Evolutionary conservation across 2,797 vertebrate species (phyloP).

Genomic region (Girardinus metallicus): DNA sequence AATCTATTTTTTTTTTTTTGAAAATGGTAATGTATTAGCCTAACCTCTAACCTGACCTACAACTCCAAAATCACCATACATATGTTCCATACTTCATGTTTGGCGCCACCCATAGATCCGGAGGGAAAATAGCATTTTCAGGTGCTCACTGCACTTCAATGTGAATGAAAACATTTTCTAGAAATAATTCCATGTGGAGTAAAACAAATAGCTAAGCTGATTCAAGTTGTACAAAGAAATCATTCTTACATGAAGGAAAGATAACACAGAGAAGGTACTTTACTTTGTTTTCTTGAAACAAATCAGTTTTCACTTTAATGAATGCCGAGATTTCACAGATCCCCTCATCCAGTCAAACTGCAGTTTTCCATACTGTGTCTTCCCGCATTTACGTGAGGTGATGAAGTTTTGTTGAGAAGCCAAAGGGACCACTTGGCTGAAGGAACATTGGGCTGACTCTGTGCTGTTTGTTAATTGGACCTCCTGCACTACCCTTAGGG

Average conservation of each 20-base stretch:
- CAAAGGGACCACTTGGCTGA: constrained; percentile 16
- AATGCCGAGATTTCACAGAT: not conserved
- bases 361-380: constrained; percentile 33
- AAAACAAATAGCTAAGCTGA: not conserved
- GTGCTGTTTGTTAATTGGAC: constrained; percentile 5
- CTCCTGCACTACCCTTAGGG: constrained; percentile 28
- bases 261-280: not conserved
- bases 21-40: too few relatives aligned
- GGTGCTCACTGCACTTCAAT: too few relatives aligned
- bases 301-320: not conserved
- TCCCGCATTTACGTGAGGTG: constrained; percentile 10
- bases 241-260: not conserved
- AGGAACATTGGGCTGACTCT: not conserved
- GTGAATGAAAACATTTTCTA: too few relatives aligned
- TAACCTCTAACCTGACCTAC: too few relatives aligned
- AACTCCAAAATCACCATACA: too few relatives aligned
- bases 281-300: not conserved
- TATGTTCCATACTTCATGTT: not conserved
- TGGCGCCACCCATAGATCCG: not conserved
- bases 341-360: constrained; percentile 39
- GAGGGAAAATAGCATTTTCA: not conserved
- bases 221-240: not conserved
- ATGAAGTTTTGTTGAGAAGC: constrained; percentile 16
- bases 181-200: not conserved
- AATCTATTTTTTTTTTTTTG: too few relatives aligned